Evolutionary conservation across 2,113 vertebrate species (phyloP).

Genomic region (Neogale vison): DNA sequence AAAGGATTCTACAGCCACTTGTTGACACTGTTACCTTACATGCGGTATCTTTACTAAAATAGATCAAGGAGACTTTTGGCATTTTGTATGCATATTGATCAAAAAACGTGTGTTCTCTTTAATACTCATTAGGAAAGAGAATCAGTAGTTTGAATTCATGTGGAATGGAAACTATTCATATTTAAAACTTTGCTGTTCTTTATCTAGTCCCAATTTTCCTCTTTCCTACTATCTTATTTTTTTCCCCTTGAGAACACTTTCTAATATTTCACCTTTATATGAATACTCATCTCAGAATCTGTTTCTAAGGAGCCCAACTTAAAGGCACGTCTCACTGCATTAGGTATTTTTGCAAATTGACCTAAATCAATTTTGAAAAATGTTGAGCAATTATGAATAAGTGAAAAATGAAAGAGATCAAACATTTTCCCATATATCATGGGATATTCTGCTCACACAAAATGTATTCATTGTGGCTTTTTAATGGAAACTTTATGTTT

Average conservation of each 20-base stretch:
- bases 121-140: not conserved
- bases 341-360: not conserved
- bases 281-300: not conserved
- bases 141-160: not conserved
- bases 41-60: not conserved
- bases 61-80: not conserved
- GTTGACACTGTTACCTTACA: not conserved
- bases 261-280: constrained; percentile 1
- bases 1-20: not conserved
- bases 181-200: not conserved
- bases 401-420: not conserved
- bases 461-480: not conserved
- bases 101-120: not conserved
- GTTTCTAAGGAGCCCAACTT: not conserved
- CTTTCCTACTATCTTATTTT: not conserved
- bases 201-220: not conserved
- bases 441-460: not conserved
- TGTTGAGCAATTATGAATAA: not conserved
- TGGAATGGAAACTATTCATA: not conserved
- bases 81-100: not conserved
- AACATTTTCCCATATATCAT: not conserved
- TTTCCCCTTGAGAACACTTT: not conserved
- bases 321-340: not conserved
- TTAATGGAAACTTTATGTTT: not conserved
- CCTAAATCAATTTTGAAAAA: not conserved